A percentile compares a stretch with the other conserved stretches of the same genome.
Conservation (phyloP, 2,113 vertebrate species). For the Lichenostomus cassidix region DNA sequence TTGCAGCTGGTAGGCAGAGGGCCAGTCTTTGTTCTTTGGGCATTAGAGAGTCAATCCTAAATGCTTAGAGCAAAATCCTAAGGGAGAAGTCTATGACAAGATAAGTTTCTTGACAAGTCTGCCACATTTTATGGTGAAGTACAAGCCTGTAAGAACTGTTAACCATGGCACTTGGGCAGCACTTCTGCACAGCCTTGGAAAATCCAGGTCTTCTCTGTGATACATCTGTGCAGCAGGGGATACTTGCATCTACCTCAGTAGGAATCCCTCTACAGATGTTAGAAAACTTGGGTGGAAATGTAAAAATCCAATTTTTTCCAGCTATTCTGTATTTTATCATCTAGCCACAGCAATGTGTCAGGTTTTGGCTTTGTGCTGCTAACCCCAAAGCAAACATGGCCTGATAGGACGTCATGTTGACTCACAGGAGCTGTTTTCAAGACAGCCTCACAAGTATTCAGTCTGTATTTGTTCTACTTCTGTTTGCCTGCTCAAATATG, state of each 20-base stretch:
- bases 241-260: neutral
- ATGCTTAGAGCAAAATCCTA: neutral
- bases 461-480: neutral
- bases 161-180: neutral
- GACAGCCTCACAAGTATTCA: neutral
- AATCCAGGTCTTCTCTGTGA: neutral
- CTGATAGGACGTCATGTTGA: neutral
- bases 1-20: neutral
- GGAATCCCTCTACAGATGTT: neutral
- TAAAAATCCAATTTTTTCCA: neutral
- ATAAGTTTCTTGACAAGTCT: neutral
- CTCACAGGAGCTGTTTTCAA: neutral
- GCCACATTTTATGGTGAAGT: neutral
- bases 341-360: neutral
- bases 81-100: neutral
- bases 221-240: neutral
- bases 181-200: neutral
- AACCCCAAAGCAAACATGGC: neutral
- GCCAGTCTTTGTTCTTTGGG: neutral
- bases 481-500: neutral
- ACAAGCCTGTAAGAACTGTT: neutral
- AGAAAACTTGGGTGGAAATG: neutral
- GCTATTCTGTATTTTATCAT: neutral
- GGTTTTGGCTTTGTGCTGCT: neutral
- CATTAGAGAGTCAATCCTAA: neutral